Conservation (phyloP, 53 echinoderm and acorn worm genomes). For the Holothuria leucospilota region DNA sequence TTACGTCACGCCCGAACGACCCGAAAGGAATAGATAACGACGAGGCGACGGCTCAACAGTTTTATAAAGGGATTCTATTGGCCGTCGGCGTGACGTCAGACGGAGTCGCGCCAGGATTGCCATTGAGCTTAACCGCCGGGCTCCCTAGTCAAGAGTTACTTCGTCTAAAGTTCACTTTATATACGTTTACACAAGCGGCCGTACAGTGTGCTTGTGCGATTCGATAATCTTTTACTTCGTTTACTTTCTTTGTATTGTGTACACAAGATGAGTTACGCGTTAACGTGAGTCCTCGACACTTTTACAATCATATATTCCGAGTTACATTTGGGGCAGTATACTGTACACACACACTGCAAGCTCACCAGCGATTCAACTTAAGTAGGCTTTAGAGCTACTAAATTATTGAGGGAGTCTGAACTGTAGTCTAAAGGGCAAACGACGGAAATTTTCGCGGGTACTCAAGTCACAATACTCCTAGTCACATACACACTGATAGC, state of each 20-base stretch:
- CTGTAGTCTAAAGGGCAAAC: too few relatives aligned
- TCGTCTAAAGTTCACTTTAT: constrained; percentile 36
- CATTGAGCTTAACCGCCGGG: constrained; percentile 30
- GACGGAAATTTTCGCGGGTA: too few relatives aligned
- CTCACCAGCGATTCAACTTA: too few relatives aligned
- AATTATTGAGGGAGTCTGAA: too few relatives aligned
- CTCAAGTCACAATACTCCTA: too few relatives aligned
- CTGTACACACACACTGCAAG: too few relatives aligned
- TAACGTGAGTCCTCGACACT: background rate
- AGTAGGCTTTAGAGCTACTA: too few relatives aligned
- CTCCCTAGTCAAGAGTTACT: background rate
- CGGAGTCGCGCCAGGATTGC: constrained; percentile 37
- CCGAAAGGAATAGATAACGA: constrained; percentile 44
- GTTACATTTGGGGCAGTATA: too few relatives aligned
- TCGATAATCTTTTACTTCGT: constrained; percentile 2
- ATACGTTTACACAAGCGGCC: constrained; percentile 7
- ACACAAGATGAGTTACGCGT: constrained; percentile 14
- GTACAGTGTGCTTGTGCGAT: constrained; percentile 7
- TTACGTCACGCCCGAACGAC: constrained; percentile 44
- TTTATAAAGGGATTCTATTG: constrained; percentile 33
- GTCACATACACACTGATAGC: too few relatives aligned
- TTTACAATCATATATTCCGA: too few relatives aligned
- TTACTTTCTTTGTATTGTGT: constrained; percentile 6
- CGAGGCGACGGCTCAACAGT: constrained; percentile 33
- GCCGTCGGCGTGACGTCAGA: constrained; percentile 39